A percentile compares a stretch with the other conserved stretches of the same genome.
Evolutionary conservation across 2,888 invertebrate genomes (phyloP).

Genomic region (Drosophila maculinotata): DNA sequence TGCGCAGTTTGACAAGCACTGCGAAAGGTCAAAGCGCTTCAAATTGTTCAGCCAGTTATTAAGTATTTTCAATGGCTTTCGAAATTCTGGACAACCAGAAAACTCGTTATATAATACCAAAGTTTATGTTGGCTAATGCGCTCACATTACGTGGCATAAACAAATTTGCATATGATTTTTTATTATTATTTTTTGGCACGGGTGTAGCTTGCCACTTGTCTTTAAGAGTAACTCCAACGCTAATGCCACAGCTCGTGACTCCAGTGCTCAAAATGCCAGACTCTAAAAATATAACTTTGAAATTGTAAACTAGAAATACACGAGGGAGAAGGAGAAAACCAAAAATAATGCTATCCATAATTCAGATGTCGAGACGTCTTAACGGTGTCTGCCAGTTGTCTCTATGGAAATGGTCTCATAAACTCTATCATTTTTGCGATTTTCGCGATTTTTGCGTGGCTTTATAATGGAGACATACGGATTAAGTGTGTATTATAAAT

Average conservation of each 20-base stretch:
- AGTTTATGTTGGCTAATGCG: conserved; percentile 59
- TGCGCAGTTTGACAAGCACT: conserved; percentile 64
- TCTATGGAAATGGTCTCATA: conserved; percentile 35
- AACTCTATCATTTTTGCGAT: conserved; percentile 40
- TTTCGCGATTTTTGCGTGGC: conserved; percentile 10
- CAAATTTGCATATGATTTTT: conserved; percentile 70
- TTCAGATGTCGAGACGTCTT: conserved; percentile 52
- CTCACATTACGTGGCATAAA: conserved; percentile 58
- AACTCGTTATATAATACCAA: conserved; percentile 63
- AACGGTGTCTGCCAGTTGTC: conserved; percentile 46
- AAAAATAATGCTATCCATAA: conserved; percentile 44
- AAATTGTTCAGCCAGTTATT: conserved; percentile 43
- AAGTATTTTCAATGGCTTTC: conserved; percentile 33
- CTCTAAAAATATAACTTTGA: conserved; percentile 48
- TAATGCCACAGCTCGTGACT: conserved; percentile 42
- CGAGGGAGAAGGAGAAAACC: conserved; percentile 5
- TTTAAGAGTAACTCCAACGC: conserved; percentile 32
- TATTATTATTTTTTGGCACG: conserved; percentile 29
- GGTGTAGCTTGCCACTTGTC: conserved; percentile 64
- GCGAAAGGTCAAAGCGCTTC: conserved; percentile 69
- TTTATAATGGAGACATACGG: conserved; percentile 35
- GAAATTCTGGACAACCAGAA: conserved; percentile 24
- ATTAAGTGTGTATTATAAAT: conserved; percentile 38
- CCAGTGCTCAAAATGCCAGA: conserved; percentile 42
- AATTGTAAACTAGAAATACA: conserved; percentile 36